phyloP scores from a whole-genome alignment of 2,113 vertebrate species.

The Atherinomorus stipes region DNA sequence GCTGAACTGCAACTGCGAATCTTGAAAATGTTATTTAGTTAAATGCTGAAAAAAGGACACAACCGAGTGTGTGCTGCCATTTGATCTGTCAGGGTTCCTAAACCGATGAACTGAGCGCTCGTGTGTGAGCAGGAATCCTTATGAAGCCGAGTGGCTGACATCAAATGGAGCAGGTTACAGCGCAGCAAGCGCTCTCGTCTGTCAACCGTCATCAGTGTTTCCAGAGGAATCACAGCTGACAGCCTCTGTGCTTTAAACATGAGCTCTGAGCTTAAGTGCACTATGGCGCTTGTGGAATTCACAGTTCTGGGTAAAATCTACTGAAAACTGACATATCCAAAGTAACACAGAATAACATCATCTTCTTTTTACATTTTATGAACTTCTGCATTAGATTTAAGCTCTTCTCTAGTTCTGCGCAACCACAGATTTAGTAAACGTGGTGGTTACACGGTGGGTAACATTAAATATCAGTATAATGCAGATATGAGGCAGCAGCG shows the following conservation, averaged over 20 bases:
- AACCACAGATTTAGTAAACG: not conserved
- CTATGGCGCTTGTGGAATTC: not conserved
- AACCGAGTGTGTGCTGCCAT: not conserved
- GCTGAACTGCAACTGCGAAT: conserved; percentile 29
- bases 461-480: not conserved
- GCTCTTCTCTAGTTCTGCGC: too few relatives aligned
- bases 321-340: conserved; percentile 1
- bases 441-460: not conserved
- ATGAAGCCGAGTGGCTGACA: conserved; percentile 29
- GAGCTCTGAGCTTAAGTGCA: conserved; percentile 20
- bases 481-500: conserved; percentile 3
- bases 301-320: not conserved
- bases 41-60: conserved; percentile 26
- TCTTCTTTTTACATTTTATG: conserved; percentile 15
- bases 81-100: conserved; percentile 48
- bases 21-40: conserved; percentile 48
- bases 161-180: conserved; percentile 44
- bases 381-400: too few relatives aligned
- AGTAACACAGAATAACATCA: not conserved
- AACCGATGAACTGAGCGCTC: conserved; percentile 19
- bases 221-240: conserved; percentile 28
- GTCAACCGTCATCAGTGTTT: conserved; percentile 46
- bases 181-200: conserved; percentile 23
- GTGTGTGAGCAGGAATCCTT: conserved; percentile 20
- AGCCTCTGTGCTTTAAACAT: conserved; percentile 30